A percentile compares a stretch with the other conserved stretches of the same genome.
Evolutionary conservation across 2,888 invertebrate species (phyloP).

Genomic region (Ophioninae sp.): DNA sequence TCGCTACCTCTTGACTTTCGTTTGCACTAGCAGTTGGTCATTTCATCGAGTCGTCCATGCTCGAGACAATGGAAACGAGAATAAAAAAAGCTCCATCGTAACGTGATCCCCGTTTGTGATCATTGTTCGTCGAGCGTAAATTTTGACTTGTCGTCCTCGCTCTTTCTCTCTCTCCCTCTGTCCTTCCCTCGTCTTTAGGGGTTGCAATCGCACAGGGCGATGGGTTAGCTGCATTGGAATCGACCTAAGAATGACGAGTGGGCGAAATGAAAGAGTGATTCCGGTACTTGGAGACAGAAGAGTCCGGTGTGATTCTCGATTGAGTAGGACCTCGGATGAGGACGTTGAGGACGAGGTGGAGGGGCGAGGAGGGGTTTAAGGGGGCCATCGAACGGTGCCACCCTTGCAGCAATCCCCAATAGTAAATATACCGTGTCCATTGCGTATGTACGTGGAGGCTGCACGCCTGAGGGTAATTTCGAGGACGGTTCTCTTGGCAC

Average conservation of each 20-base stretch:
- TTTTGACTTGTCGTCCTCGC: constrained; percentile 53
- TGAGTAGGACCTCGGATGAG: constrained; percentile 14
- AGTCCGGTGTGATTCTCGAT: constrained; percentile 57
- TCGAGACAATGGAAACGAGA: constrained; percentile 1
- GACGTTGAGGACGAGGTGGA: not conserved
- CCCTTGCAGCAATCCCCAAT: constrained; percentile 49
- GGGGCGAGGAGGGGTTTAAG: constrained; percentile 5
- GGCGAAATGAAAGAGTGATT: constrained; percentile 62
- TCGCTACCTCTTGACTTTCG: not conserved
- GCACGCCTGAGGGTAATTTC: constrained; percentile 20
- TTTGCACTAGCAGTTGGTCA: constrained; percentile 5
- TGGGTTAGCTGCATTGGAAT: constrained; percentile 32
- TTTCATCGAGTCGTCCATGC: constrained; percentile 21
- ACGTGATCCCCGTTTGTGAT: constrained; percentile 22
- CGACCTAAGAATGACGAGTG: constrained; percentile 55
- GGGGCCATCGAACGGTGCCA: constrained; percentile 10
- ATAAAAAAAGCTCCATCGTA: constrained; percentile 35
- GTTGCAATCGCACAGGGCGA: not conserved
- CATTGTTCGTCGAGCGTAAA: constrained; percentile 41
- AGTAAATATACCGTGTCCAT: constrained; percentile 27
- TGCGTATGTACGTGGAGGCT: not conserved
- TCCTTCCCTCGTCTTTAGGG: not conserved
- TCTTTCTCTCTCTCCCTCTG: not conserved
- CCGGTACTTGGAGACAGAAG: constrained; percentile 62
- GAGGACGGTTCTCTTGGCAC: constrained; percentile 1